These are phyloP conservation scores for Camponotus pennsylvanicus DNA, from an alignment of 1,140 invertebrate species.

Conservation along the genomic window DNA sequence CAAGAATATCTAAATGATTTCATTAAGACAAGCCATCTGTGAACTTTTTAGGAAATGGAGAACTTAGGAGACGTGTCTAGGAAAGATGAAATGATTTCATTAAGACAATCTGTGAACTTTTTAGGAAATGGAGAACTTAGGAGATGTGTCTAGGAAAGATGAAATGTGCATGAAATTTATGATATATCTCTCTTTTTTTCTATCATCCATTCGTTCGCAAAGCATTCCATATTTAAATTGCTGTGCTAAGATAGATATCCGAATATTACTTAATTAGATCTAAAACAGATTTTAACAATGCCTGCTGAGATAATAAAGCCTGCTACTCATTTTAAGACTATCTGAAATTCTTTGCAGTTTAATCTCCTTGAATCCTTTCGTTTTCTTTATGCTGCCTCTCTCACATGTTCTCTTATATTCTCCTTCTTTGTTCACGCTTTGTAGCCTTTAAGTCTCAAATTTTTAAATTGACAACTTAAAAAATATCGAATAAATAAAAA, in stretches of 20 bases:
- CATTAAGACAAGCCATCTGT: neutral
- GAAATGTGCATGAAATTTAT: neutral
- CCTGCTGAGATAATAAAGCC: constrained; percentile 20
- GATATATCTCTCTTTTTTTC: constrained; percentile 4
- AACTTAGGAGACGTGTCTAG: neutral
- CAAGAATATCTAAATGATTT: neutral
- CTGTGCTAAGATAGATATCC: neutral
- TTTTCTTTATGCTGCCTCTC: neutral
- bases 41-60: too few relatives aligned
- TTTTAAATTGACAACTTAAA: neutral
- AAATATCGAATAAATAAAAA: too few relatives aligned
- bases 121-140: too few relatives aligned
- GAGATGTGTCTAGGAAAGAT: neutral
- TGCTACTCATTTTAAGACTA: neutral
- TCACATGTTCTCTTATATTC: too few relatives aligned
- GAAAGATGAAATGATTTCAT: neutral
- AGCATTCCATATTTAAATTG: constrained; percentile 46
- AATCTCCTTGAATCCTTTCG: neutral
- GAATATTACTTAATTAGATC: neutral
- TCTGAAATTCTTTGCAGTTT: neutral
- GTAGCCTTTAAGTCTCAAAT: neutral
- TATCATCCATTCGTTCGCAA: neutral
- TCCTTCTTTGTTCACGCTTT: neutral
- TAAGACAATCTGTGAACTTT: neutral
- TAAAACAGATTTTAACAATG: neutral